These are phyloP conservation scores for Microcebus tavaratra DNA, from an alignment of 2,113 vertebrate genomes.

Conservation along the genomic window DNA sequence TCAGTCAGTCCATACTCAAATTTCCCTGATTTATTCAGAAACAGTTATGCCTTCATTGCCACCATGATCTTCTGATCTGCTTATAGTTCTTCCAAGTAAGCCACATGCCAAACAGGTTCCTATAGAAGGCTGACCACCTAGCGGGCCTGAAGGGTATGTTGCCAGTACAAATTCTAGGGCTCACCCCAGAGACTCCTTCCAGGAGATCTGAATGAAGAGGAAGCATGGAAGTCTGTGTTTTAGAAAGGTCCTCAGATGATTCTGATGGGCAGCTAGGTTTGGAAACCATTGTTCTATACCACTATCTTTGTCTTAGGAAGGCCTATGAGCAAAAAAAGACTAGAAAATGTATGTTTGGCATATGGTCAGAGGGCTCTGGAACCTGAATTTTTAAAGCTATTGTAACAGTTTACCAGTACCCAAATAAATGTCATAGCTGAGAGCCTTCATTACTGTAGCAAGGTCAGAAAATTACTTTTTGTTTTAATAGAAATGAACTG, in stretches of 20 bases:
- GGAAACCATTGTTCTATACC: neutral
- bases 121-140: neutral
- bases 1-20: neutral
- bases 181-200: neutral
- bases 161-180: neutral
- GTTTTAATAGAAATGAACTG: constrained; percentile 41
- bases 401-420: neutral
- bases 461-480: constrained; percentile 54
- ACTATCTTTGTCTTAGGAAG: neutral
- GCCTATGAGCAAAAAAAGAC: neutral
- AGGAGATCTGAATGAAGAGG: neutral
- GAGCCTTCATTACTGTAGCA: neutral
- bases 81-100: neutral
- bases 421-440: constrained; percentile 39
- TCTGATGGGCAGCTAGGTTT: neutral
- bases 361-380: neutral
- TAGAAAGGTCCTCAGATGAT: neutral
- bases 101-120: neutral
- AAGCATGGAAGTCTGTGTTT: neutral
- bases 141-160: neutral
- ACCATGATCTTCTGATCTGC: neutral
- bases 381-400: neutral
- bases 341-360: neutral
- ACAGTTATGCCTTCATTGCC: neutral
- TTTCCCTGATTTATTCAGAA: neutral